Conservation (phyloP, 2,113 vertebrate species). For the Carollia perspicillata region DNA sequence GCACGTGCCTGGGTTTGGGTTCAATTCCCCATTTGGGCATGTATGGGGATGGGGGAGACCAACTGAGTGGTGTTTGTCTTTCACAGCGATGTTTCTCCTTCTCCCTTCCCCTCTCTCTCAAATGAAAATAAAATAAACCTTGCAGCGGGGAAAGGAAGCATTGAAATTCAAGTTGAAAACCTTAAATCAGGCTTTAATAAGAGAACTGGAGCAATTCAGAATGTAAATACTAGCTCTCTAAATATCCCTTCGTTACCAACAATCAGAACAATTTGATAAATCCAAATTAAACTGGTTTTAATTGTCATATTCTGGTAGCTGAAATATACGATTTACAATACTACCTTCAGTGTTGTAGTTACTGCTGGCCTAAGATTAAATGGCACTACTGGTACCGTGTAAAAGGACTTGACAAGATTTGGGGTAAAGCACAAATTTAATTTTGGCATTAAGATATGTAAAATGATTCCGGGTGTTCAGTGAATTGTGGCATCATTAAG, state of each 20-base stretch:
- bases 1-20: no score
- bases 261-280: not conserved
- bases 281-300: not conserved
- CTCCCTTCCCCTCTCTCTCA: no score
- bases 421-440: not conserved
- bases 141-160: no score
- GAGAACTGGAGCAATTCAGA: not conserved
- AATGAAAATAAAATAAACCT: no score
- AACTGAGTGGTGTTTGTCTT: no score
- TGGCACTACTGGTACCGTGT: not conserved
- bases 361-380: not conserved
- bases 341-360: not conserved
- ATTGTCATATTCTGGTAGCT: not conserved
- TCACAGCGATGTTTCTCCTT: no score
- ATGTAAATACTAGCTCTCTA: not conserved
- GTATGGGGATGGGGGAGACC: no score
- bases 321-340: not conserved
- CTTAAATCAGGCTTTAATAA: not conserved
- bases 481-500: not conserved
- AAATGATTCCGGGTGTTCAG: not conserved
- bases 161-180: not conserved
- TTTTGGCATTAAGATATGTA: not conserved
- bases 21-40: no score
- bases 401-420: not conserved
- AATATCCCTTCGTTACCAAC: not conserved